phyloP scores from a whole-genome alignment of 1,140 invertebrate species.

The Leptonema lineaticorne region DNA sequence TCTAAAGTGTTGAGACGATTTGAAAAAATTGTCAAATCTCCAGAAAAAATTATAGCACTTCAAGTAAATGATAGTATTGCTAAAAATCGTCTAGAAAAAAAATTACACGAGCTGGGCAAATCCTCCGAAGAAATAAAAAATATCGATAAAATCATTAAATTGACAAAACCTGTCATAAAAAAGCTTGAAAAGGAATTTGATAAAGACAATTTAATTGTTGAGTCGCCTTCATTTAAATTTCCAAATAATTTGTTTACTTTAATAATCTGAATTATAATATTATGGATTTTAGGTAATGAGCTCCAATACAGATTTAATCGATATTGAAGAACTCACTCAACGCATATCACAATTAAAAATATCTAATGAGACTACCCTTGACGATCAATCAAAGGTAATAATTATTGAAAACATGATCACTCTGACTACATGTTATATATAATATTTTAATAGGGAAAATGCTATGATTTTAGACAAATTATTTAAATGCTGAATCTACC shows the following conservation, averaged over 20 bases:
- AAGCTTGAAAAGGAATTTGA: constrained; percentile 29
- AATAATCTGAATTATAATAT: no score
- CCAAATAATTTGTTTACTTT: no score
- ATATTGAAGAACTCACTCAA: neutral
- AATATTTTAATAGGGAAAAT: no score
- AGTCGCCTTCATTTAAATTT: no score
- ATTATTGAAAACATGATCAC: no score
- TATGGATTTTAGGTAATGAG: constrained; percentile 18
- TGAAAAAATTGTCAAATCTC: constrained; percentile 52
- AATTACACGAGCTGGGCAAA: constrained; percentile 29
- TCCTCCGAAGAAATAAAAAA: constrained; percentile 18
- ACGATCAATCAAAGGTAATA: no score
- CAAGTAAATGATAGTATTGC: constrained; percentile 52
- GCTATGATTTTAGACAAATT: no score
- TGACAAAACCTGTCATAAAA: constrained; percentile 22
- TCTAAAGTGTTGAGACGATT: constrained; percentile 52
- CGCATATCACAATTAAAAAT: constrained; percentile 3
- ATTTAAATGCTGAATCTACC: no score
- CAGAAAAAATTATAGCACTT: constrained; percentile 53
- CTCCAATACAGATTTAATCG: constrained; percentile 1
- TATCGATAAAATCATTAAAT: constrained; percentile 17
- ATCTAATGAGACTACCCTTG: no score
- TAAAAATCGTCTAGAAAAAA: constrained; percentile 22
- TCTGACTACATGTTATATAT: no score
- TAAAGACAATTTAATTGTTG: neutral